Evolutionary conservation across 2,888 invertebrate genomes (phyloP).

Genomic region (Fragum whitleyi): DNA sequence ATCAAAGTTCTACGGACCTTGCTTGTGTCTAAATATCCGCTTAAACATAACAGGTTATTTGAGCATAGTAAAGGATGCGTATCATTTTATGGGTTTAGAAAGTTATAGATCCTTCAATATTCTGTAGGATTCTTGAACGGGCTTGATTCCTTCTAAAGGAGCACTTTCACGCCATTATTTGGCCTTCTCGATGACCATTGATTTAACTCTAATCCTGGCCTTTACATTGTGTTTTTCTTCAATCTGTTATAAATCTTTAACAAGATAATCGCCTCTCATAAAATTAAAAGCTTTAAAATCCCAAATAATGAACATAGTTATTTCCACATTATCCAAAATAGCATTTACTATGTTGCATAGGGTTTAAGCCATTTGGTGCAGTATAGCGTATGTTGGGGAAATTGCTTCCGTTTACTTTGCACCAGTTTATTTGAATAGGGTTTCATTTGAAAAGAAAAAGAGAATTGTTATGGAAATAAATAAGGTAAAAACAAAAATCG

Average conservation of each 20-base stretch:
- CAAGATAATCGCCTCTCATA: background rate
- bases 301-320: too few relatives aligned
- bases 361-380: too few relatives aligned
- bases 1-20: too few relatives aligned
- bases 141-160: constrained; percentile 20
- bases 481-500: too few relatives aligned
- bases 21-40: too few relatives aligned
- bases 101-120: constrained; percentile 8
- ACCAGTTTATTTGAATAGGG: too few relatives aligned
- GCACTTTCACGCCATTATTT: constrained; percentile 1
- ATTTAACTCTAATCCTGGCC: constrained; percentile 1
- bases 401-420: too few relatives aligned
- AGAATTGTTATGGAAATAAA: too few relatives aligned
- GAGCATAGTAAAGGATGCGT: background rate
- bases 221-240: background rate
- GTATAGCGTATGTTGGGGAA: too few relatives aligned
- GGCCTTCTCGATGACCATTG: constrained; percentile 12
- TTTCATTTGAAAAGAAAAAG: too few relatives aligned
- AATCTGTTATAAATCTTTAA: background rate
- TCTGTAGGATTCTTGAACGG: constrained; percentile 25
- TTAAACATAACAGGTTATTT: background rate
- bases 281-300: background rate
- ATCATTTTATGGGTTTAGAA: background rate
- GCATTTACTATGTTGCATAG: too few relatives aligned
- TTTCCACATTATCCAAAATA: too few relatives aligned